Base-by-base conservation (phyloP, 2,113 vertebrate species). In the Bubo bubo region DNA sequence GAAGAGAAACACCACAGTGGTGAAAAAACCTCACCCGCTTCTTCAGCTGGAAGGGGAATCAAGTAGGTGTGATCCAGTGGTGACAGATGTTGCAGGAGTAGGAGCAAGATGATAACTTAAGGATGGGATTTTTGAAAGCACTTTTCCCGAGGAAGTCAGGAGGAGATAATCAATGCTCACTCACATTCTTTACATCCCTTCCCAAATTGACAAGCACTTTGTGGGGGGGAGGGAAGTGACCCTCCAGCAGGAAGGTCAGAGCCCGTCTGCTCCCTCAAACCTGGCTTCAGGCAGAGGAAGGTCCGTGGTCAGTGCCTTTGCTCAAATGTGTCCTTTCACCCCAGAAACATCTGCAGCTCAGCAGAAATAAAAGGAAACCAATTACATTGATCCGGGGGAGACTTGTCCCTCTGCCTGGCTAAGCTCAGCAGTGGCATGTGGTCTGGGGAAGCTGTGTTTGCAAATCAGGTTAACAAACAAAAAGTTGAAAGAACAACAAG, bases 121-220 rank as follows among this genome's bases (percentile, higher is more conserved):
- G 71, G 67, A 66, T 79, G 56, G 49, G 93, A 86, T 80, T 93
- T 95, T 83, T 86, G 63, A 97, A 97, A 95, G 96, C 95, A 95
- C 74, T 93, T 97, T 95, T 92, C 60, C 77, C 12, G 15, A 90
- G 95, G 89, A 95, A 88, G 84, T 82, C 88, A 79, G 76, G 58
- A 86, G 88, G 70, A 96, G 41, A 34, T 80, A 92, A 96, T 94
- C 75, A 77, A 62, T 89, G 64, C 87, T 71, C 74, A 80, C 87
- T 71, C 74, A 80, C 49, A 37, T 72, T 84, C 91, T 84, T 89
- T 49, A 88, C 68, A 76, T 80, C 90, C 67, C n/a, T 93, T 94
- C 81, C 52, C 27, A 45, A 94, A 90, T 2, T 70, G 66, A 92
- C 71, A 81, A 89, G 96, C 90, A 93, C 94, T 97, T 97, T 93